phyloP scores from a whole-genome alignment of 2,888 invertebrate genomes.

The Dioctria linearis region DNA sequence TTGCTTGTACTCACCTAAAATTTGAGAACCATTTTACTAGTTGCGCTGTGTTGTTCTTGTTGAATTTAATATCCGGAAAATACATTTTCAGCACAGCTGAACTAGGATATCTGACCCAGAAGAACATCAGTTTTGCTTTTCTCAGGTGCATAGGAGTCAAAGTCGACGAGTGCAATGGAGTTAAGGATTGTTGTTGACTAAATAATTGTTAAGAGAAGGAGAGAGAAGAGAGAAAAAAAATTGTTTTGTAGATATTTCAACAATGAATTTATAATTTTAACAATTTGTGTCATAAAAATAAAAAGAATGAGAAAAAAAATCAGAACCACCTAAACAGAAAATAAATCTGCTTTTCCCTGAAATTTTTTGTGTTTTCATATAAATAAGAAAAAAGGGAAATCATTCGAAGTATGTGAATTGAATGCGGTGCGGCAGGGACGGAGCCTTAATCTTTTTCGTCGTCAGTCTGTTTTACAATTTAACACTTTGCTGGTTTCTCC shows the following conservation, averaged over 20 bases:
- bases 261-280: neutral
- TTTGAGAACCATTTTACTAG: constrained; percentile 99
- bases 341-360: too few relatives aligned
- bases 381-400: too few relatives aligned
- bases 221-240: neutral
- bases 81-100: constrained; percentile 99
- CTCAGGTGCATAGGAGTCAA: constrained; percentile 99
- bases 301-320: too few relatives aligned
- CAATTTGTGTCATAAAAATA: neutral
- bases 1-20: constrained; percentile 87
- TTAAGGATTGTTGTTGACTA: constrained; percentile 77
- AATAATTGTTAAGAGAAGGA: neutral
- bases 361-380: too few relatives aligned
- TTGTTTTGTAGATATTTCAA: neutral
- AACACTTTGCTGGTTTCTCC: constrained; percentile 57
- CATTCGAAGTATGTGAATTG: too few relatives aligned
- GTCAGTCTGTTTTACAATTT: neutral
- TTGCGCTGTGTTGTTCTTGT: constrained; percentile 99
- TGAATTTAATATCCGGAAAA: constrained; percentile 99
- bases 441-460: too few relatives aligned
- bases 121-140: constrained; percentile 99
- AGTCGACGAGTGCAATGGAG: constrained; percentile 93
- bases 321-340: too few relatives aligned
- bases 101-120: constrained; percentile 99
- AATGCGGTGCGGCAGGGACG: too few relatives aligned